A percentile compares a stretch with the other conserved stretches of the same genome.
phyloP scores from a whole-genome alignment of 2,113 vertebrate genomes.

The Setophaga petechia region DNA sequence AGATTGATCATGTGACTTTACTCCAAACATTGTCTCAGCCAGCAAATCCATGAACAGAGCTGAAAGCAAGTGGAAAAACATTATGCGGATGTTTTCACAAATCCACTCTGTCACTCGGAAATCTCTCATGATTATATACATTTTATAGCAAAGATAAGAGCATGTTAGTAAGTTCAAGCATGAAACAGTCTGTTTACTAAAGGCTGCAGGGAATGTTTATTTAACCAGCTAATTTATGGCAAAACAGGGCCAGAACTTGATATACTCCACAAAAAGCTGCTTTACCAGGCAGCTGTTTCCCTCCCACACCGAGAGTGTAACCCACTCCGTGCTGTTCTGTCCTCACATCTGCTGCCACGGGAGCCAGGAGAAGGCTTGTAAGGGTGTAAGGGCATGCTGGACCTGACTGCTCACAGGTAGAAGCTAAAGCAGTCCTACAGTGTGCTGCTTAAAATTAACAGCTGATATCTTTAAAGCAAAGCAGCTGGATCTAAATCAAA shows the following conservation, averaged over 20 bases:
- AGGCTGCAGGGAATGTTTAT: constrained; percentile 8
- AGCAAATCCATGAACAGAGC: constrained; percentile 4
- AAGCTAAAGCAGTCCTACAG: not conserved
- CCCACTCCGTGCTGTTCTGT: not conserved
- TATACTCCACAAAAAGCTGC: not conserved
- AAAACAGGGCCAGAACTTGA: not conserved
- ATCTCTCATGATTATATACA: not conserved
- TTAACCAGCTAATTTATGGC: constrained; percentile 3
- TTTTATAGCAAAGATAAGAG: constrained; percentile 26
- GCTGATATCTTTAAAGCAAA: not conserved
- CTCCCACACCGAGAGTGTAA: not conserved
- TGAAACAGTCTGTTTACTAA: not conserved
- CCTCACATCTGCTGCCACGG: not conserved
- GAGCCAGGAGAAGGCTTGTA: not conserved
- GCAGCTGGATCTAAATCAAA: not conserved
- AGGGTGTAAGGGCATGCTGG: not conserved
- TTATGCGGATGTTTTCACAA: constrained; percentile 38
- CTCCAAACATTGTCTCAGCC: constrained; percentile 56
- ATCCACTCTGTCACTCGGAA: not conserved
- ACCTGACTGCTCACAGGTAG: not conserved
- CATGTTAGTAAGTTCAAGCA: constrained; percentile 1
- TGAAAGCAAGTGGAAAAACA: constrained; percentile 39
- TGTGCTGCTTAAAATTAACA: not conserved
- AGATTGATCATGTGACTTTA: constrained; percentile 53
- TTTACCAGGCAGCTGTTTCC: not conserved